phyloP scores from a whole-genome alignment of 1,140 invertebrate genomes.

The Pseudomyrmex concolor region DNA sequence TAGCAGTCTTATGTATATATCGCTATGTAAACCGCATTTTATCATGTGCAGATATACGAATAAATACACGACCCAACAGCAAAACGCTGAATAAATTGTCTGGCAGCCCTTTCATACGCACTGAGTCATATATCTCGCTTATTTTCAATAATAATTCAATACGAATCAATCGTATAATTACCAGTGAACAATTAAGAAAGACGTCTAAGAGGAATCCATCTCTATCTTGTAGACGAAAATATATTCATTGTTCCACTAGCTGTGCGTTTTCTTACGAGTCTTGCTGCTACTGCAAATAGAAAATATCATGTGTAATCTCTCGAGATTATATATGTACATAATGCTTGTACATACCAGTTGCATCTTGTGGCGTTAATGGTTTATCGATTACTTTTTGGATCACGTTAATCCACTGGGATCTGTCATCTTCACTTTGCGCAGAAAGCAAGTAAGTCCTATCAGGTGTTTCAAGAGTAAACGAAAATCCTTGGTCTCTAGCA shows the following conservation, averaged over 20 bases:
- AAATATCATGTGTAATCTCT: slow-evolving; percentile 48
- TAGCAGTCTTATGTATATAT: slow-evolving; percentile 46
- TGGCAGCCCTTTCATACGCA: neutral
- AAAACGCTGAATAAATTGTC: slow-evolving; percentile 30
- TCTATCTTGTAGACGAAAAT: slow-evolving; percentile 87
- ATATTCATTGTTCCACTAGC: slow-evolving; percentile 90
- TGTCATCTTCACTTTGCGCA: slow-evolving; percentile 91
- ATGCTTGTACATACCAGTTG: slow-evolving; percentile 87
- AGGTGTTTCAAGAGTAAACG: slow-evolving; percentile 95
- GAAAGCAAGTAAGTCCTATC: slow-evolving; percentile 93
- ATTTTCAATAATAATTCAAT: slow-evolving; percentile 64
- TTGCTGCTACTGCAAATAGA: slow-evolving; percentile 88
- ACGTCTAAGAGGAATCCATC: slow-evolving; percentile 79
- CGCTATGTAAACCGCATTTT: slow-evolving; percentile 47
- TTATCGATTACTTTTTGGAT: slow-evolving; percentile 91
- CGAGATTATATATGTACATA: neutral
- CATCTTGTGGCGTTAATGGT: slow-evolving; percentile 92
- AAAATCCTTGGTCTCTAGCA: slow-evolving; percentile 90
- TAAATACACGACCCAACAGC: slow-evolving; percentile 62
- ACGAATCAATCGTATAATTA: slow-evolving; percentile 63
- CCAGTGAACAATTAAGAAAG: slow-evolving; percentile 73
- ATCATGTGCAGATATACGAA: slow-evolving; percentile 55
- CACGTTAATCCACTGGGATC: slow-evolving; percentile 92
- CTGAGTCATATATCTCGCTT: slow-evolving; percentile 68
- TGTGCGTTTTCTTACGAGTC: slow-evolving; percentile 89